Evolutionary conservation across 2,888 invertebrate species (phyloP).

Genomic region (Clusia tigrina): DNA sequence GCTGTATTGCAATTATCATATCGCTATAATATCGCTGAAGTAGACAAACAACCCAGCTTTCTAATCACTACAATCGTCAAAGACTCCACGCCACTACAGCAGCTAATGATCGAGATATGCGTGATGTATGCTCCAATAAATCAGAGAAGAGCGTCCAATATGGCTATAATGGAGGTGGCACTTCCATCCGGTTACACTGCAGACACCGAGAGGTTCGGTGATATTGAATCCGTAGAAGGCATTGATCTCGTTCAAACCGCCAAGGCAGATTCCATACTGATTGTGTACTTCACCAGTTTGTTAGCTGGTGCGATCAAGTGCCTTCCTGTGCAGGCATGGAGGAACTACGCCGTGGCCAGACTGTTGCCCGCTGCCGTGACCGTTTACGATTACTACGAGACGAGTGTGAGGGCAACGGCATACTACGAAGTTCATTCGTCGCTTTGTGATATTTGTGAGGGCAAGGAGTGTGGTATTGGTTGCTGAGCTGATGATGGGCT

Average conservation of each 20-base stretch:
- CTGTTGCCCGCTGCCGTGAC: constrained; percentile 87
- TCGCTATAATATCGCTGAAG: constrained; percentile 84
- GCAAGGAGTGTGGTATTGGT: constrained; percentile 67
- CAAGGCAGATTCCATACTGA: constrained; percentile 70
- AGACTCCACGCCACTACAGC: constrained; percentile 78
- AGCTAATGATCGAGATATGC: constrained; percentile 83
- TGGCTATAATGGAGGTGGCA: constrained; percentile 89
- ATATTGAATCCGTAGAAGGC: constrained; percentile 66
- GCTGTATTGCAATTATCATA: constrained; percentile 81
- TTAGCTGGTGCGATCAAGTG: constrained; percentile 71
- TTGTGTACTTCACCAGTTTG: constrained; percentile 78
- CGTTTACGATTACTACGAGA: constrained; percentile 91
- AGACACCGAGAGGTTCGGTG: constrained; percentile 77
- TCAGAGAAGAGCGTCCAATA: constrained; percentile 74
- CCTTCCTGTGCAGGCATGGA: constrained; percentile 82
- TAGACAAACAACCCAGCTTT: constrained; percentile 87
- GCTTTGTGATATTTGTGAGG: constrained; percentile 85
- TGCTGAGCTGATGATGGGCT: no score
- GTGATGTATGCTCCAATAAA: constrained; percentile 68
- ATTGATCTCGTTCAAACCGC: constrained; percentile 72
- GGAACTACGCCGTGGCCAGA: constrained; percentile 83
- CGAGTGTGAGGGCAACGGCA: constrained; percentile 64
- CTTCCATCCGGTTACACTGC: constrained; percentile 92
- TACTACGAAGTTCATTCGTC: constrained; percentile 67
- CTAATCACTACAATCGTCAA: constrained; percentile 87